Conservation (phyloP, 2,797 vertebrate species). For the Diglossa cyanea region DNA sequence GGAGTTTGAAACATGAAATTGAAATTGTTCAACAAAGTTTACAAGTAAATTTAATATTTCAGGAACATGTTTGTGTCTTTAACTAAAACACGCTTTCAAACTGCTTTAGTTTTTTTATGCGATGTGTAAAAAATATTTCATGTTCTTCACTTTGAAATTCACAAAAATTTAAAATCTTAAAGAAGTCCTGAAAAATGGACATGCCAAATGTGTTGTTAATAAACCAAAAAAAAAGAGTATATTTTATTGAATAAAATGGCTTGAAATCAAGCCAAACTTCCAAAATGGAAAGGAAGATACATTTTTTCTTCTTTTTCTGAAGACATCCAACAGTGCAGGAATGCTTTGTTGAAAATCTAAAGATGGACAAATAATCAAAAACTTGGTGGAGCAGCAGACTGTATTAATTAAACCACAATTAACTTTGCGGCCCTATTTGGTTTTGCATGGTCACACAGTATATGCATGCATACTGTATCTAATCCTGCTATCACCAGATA, state of each 20-base stretch:
- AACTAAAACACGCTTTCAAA: background rate
- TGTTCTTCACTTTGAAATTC: background rate
- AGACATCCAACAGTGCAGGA: conserved; percentile 29
- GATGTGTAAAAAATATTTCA: background rate
- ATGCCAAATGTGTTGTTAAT: background rate
- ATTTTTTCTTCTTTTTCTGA: conserved; percentile 4
- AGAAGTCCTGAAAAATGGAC: background rate
- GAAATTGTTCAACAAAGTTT: background rate
- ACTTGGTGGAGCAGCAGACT: conserved; percentile 39
- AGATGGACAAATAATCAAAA: conserved; percentile 48
- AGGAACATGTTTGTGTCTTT: background rate
- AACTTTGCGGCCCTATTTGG: conserved; percentile 20
- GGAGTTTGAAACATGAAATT: background rate
- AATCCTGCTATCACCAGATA: conserved; percentile 6
- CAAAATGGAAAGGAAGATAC: conserved; percentile 31
- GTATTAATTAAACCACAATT: conserved; percentile 55
- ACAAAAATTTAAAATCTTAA: background rate
- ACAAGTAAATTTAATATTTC: background rate
- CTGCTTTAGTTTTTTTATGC: background rate
- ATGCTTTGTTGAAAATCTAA: conserved; percentile 60
- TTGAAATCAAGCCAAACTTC: conserved; percentile 34
- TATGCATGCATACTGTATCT: background rate
- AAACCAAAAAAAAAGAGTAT: background rate
- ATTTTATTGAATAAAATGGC: conserved; percentile 11
- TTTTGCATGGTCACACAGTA: background rate